Conservation (phyloP, 2,113 vertebrate genomes). For the Rhinichthys klamathensis region DNA sequence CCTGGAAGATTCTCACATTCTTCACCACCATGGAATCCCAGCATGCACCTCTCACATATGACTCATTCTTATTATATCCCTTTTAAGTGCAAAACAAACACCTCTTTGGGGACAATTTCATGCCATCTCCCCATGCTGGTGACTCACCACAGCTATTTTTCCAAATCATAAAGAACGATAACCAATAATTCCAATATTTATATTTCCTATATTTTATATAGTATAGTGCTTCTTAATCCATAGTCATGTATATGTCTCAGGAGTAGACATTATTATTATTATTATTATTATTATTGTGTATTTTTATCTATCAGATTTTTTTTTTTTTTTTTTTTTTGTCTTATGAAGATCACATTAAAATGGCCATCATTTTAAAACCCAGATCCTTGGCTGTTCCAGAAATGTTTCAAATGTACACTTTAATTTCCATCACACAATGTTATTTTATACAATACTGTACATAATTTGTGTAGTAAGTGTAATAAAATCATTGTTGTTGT, state of each 20-base stretch:
- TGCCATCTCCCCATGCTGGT: neutral
- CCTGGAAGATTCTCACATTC: neutral
- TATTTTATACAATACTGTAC: neutral
- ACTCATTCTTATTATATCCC: neutral
- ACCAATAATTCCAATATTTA: neutral
- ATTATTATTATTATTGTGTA: neutral
- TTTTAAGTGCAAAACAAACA: conserved; percentile 8
- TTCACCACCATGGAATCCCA: neutral
- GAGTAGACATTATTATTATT: neutral
- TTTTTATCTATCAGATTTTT: neutral
- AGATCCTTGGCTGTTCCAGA: neutral
- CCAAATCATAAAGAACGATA: neutral
- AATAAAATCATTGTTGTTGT: neutral
- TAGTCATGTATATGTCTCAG: neutral
- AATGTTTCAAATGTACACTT: neutral
- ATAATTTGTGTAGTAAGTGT: neutral
- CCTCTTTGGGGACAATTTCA: neutral
- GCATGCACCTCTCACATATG: neutral
- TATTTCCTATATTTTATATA: neutral
- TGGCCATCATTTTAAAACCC: neutral
- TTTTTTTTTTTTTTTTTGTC: neutral
- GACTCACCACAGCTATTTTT: neutral
- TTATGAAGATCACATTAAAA: neutral
- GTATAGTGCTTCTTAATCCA: too few relatives aligned
- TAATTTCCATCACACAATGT: neutral